Percentiles rank a stretch among this genome's conserved stretches.
Evolutionary conservation across 2,113 vertebrate species (phyloP).

Genomic region (Pelobates fuscus): DNA sequence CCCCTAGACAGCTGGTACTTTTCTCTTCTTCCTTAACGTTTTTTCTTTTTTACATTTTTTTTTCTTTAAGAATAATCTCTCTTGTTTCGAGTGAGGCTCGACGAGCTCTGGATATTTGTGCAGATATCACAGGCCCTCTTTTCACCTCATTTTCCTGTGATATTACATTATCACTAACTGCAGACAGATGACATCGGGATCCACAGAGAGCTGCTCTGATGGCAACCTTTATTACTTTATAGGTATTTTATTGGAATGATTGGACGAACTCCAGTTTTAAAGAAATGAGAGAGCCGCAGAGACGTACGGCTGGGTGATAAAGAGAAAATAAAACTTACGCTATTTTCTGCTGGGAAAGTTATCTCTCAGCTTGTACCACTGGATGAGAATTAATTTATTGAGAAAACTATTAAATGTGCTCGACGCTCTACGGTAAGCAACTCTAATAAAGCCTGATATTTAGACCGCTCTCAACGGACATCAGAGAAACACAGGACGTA

Average conservation of each 20-base stretch:
- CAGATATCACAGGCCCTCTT: background rate
- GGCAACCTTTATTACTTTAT: conserved; percentile 38
- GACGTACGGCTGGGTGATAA: conserved; percentile 37
- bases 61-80: background rate
- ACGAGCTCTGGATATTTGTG: background rate
- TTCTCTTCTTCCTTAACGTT: too few relatives aligned
- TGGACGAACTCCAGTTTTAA: conserved; percentile 44
- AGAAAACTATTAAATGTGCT: conserved; percentile 22
- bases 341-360: conserved; percentile 37
- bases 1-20: too few relatives aligned
- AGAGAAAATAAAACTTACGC: conserved; percentile 40
- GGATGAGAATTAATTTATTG: conserved; percentile 35
- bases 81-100: background rate
- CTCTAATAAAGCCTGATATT: conserved; percentile 21
- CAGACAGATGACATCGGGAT: conserved; percentile 36
- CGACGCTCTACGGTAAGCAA: conserved; percentile 15
- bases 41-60: background rate
- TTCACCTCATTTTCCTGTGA: conserved; percentile 12
- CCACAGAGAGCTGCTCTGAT: conserved; percentile 13
- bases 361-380: conserved; percentile 16
- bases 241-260: conserved; percentile 38
- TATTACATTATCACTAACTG: conserved; percentile 34
- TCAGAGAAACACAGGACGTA: background rate
- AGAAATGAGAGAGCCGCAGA: conserved; percentile 32
- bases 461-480: background rate